Percentiles rank a stretch among this genome's conserved stretches.
These are phyloP conservation scores for Beroe ovata DNA, from an alignment of 37 sponge, comb jelly and placozoan genomes.

Conservation along the genomic window DNA sequence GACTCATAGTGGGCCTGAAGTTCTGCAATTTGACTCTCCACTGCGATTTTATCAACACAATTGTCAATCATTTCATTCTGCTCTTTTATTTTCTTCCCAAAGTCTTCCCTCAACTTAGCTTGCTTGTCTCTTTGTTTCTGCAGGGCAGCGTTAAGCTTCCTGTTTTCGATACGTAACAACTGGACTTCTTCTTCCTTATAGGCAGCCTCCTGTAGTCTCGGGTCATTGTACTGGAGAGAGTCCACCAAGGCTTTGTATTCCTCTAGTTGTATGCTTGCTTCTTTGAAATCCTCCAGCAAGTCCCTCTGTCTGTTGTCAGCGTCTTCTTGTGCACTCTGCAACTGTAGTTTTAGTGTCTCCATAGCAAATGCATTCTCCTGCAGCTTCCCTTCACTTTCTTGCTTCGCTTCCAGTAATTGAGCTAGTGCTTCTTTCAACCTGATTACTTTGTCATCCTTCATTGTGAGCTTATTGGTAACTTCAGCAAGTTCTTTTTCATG, in stretches of 20 bases:
- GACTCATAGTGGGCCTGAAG: slow-evolving; percentile 10
- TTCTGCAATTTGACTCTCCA: neutral
- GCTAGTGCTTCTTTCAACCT: neutral
- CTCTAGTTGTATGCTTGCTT: neutral
- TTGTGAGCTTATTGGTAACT: neutral
- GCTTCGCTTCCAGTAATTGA: neutral
- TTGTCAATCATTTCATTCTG: slow-evolving; percentile 37
- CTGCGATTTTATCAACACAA: slow-evolving; percentile 17
- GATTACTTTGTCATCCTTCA: neutral
- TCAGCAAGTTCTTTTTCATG: neutral
- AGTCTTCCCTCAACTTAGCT: neutral
- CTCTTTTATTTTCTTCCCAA: slow-evolving; percentile 21
- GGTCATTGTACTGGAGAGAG: neutral
- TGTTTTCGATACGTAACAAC: neutral
- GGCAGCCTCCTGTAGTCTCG: neutral
- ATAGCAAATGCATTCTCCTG: neutral
- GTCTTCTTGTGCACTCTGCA: neutral
- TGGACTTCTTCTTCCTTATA: neutral
- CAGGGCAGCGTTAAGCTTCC: neutral
- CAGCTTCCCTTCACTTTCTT: neutral
- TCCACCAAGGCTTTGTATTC: slow-evolving; percentile 3
- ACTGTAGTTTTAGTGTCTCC: neutral
- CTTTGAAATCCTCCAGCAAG: slow-evolving; percentile 3
- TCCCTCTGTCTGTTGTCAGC: neutral
- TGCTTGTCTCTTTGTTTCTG: neutral